These are phyloP conservation scores for Monochamus saltuarius DNA, from an alignment of 1,140 invertebrate genomes.

Conservation along the genomic window DNA sequence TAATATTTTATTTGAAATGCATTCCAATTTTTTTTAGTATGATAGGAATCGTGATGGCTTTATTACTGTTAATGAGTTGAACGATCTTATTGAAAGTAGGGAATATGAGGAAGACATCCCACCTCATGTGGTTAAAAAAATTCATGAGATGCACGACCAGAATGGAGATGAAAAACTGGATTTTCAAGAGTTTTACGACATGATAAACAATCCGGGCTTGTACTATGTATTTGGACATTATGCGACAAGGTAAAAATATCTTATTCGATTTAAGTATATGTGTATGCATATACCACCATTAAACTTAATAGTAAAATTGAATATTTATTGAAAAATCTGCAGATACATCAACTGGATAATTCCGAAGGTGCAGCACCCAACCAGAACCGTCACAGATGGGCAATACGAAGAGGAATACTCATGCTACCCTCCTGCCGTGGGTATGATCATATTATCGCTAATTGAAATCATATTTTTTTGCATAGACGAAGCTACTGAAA, in stretches of 20 bases:
- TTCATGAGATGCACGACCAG: constrained; percentile 69
- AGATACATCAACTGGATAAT: constrained; percentile 36
- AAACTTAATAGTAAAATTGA: not conserved
- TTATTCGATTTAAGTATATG: not conserved
- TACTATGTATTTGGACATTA: constrained; percentile 60
- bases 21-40: constrained; percentile 58
- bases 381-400: constrained; percentile 35
- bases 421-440: constrained; percentile 81
- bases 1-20: constrained; percentile 9
- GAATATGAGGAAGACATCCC: constrained; percentile 72
- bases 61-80: constrained; percentile 70
- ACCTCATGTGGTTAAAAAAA: constrained; percentile 66
- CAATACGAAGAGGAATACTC: constrained; percentile 84
- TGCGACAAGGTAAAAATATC: constrained; percentile 26
- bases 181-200: constrained; percentile 76
- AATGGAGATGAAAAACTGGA: constrained; percentile 73
- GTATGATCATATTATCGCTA: constrained; percentile 77
- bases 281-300: constrained; percentile 8
- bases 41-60: constrained; percentile 72
- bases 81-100: constrained; percentile 60
- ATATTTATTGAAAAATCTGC: constrained; percentile 5
- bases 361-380: constrained; percentile 41
- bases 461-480: constrained; percentile 71
- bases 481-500: constrained; percentile 58
- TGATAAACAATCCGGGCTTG: constrained; percentile 69